A percentile compares a stretch with the other conserved stretches of the same genome.
These are phyloP conservation scores for Malurus melanocephalus DNA, from an alignment of 2,113 vertebrate species.

Conservation along the genomic window DNA sequence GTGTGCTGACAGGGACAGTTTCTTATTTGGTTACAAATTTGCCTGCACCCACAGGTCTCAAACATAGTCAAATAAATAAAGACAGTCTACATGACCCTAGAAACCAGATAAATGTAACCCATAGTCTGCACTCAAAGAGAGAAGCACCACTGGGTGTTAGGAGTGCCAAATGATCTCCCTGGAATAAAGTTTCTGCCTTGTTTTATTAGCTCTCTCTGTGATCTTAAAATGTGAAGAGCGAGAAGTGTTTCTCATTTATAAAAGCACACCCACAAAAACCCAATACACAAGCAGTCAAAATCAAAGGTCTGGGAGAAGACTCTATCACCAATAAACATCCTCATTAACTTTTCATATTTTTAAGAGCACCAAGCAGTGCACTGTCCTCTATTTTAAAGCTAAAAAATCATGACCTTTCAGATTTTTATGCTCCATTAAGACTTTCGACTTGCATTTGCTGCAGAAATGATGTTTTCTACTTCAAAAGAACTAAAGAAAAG, in stretches of 20 bases:
- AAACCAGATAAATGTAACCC: background rate
- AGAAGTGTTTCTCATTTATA: background rate
- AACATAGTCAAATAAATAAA: background rate
- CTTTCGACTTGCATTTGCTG: constrained; percentile 3
- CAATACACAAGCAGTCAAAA: background rate
- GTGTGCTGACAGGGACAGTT: background rate
- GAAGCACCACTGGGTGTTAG: background rate
- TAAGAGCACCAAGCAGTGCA: background rate
- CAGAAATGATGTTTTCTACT: constrained; percentile 32
- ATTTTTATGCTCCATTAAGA: constrained; percentile 29
- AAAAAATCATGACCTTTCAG: constrained; percentile 17
- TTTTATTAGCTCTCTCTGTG: background rate
- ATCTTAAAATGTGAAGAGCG: background rate
- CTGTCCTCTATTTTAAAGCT: background rate
- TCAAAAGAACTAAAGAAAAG: constrained; percentile 34
- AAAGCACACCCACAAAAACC: background rate
- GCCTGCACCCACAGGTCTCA: background rate
- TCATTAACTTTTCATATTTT: constrained; percentile 30
- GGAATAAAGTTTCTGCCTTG: background rate
- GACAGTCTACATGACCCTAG: background rate
- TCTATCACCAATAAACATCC: background rate
- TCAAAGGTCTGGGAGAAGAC: background rate
- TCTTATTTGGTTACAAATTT: background rate
- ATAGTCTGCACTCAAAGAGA: background rate
- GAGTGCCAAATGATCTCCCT: background rate